Evolutionary conservation across 1,140 invertebrate genomes (phyloP).

Genomic region (Spodoptera frugiperda): DNA sequence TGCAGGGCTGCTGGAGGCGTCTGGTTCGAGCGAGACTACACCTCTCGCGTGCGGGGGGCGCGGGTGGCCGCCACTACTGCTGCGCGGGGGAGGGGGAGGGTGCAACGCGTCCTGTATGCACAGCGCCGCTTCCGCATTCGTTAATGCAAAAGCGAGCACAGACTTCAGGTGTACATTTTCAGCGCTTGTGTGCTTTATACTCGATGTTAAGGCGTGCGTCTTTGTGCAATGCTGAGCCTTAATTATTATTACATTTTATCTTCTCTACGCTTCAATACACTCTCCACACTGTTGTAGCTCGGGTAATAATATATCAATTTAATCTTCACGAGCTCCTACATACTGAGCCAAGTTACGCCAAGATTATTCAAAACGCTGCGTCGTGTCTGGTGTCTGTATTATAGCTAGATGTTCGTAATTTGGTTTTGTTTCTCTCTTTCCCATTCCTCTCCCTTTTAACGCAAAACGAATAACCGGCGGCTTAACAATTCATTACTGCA

Average conservation of each 20-base stretch:
- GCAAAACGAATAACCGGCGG: conserved; percentile 71
- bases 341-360: conserved; percentile 8
- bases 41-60: conserved; percentile 50
- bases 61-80: conserved; percentile 55
- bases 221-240: conserved; percentile 79
- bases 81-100: conserved; percentile 62
- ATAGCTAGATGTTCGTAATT: background rate
- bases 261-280: conserved; percentile 63
- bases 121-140: conserved; percentile 85
- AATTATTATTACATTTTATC: conserved; percentile 84
- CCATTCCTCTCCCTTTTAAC: conserved; percentile 59
- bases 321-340: conserved; percentile 40
- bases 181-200: conserved; percentile 83
- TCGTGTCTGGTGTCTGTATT: background rate
- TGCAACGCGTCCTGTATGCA: conserved; percentile 84
- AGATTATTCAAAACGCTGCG: conserved; percentile 24
- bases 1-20: conserved; percentile 76
- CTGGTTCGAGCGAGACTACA: conserved; percentile 72
- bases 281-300: conserved; percentile 32
- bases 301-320: conserved; percentile 46
- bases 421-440: conserved; percentile 49
- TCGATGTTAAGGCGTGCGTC: conserved; percentile 80
- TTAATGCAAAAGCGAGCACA: conserved; percentile 85
- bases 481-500: conserved; percentile 83
- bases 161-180: conserved; percentile 86